Evolutionary conservation across 2,113 vertebrate genomes (phyloP).

Genomic region (Seriola rivoliana): DNA sequence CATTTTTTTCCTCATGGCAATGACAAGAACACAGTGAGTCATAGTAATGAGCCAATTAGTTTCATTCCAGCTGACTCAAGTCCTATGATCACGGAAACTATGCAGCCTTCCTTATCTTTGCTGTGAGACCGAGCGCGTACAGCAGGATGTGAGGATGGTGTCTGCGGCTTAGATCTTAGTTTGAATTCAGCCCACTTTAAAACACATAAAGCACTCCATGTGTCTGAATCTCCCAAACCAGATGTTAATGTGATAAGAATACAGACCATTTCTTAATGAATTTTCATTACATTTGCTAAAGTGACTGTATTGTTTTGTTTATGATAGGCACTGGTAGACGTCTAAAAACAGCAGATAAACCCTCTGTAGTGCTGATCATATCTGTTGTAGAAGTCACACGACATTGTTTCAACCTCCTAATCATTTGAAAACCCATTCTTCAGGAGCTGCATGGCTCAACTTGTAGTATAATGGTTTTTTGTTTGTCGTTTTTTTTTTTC

Average conservation of each 20-base stretch:
- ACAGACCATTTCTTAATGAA: neutral
- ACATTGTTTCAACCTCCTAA: neutral
- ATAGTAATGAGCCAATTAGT: slow-evolving; percentile 55
- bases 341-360: too few species aligned
- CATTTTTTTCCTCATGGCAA: slow-evolving; percentile 23
- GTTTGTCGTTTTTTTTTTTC: too few species aligned
- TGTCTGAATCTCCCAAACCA: neutral
- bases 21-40: slow-evolving; percentile 29
- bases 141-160: neutral
- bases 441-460: neutral
- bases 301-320: neutral
- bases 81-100: slow-evolving; percentile 66
- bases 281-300: neutral
- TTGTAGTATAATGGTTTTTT: too few species aligned
- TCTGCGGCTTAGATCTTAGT: neutral
- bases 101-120: slow-evolving; percentile 46
- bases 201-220: slow-evolving; percentile 1
- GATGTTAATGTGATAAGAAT: too few species aligned
- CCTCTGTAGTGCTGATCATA: neutral
- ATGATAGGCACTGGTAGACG: neutral
- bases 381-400: too few species aligned
- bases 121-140: slow-evolving; percentile 14
- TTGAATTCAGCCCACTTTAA: neutral
- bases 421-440: neutral
- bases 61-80: slow-evolving; percentile 35